Evolutionary conservation across 2,113 vertebrate species (phyloP), one percentile per base, ranked within the genome.

Genomic region (Phainopepla nitens): DNA sequence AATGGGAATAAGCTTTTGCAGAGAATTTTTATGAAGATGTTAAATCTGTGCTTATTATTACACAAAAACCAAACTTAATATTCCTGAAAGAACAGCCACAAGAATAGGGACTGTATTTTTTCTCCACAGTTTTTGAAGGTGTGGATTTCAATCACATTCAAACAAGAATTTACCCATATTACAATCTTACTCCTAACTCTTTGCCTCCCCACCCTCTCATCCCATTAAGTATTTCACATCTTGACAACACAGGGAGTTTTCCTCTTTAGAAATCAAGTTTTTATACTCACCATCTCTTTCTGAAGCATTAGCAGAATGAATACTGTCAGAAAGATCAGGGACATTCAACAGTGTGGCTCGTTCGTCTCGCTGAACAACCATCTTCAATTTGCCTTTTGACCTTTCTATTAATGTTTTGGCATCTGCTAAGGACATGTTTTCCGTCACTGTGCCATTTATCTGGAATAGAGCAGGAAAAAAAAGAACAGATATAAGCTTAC

Each of bases 361-460:
- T 39, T 99, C 99, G 70, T 99, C 99, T 97, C 99, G 98, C 95
- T 99, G 99, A 96, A 99, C 99, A 28, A 99, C 99, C 99, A 99
- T 99, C 97, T 99, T 99, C 97, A 99, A 97, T 97, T 99, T 99
- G 97, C 99, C 99, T 98, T 99, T 99, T 93, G 99, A 99, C 97
- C 99, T 98, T 97, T 99, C 99, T 95, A 99, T 99, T 97, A 99
- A 98, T 72, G 99, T 99, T 97, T 99, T 99, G 90, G 99, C 99
- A 83, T 99, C 99, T 94, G 99, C 99, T 98, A 99, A 97, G 80
- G 99, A 99, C 98, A 99, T 99, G 96, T 99, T 99, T 98, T 99
- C 99, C 6, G 99, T 99, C 97, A 99, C 99, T 50, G 99, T 99
- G 96, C 99, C 99, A 84, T 99, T 99, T 97, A 99, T 99, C 99